Percentiles rank a stretch among this genome's conserved stretches.
Conservation (phyloP, 2,113 vertebrate species). For the Erythrolamprus reginae region DNA sequence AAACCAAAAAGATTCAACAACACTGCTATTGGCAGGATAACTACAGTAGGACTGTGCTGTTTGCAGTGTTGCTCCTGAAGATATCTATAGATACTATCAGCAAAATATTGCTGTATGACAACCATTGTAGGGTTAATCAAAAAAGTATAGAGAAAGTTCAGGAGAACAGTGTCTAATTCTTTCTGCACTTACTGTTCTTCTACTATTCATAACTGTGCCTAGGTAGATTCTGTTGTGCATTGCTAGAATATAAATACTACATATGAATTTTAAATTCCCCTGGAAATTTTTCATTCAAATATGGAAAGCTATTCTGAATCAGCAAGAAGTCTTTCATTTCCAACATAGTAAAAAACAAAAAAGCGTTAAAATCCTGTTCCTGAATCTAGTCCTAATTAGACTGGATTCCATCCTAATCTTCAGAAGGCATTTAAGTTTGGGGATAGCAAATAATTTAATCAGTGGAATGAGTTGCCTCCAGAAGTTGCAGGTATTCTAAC, state of each 20-base stretch:
- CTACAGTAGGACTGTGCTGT: not conserved
- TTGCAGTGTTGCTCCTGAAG: not conserved
- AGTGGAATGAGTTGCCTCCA: not conserved
- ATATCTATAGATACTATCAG: not conserved
- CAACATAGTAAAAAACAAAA: not conserved
- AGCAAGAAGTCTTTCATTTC: not conserved
- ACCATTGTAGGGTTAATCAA: not conserved
- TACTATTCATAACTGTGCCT: not conserved
- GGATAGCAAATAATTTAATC: not conserved
- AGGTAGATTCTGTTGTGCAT: not conserved
- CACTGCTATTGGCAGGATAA: not conserved
- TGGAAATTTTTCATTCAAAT: not conserved
- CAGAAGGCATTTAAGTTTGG: not conserved
- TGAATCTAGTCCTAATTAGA: not conserved
- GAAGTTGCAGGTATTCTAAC: not conserved
- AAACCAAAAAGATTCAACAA: not conserved
- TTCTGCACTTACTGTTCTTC: not conserved
- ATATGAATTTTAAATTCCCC: not conserved
- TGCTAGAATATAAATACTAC: not conserved
- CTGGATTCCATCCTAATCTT: not conserved
- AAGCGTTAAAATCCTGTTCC: not conserved
- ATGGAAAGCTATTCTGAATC: not conserved
- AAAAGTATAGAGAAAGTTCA: not conserved
- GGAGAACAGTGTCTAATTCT: not conserved
- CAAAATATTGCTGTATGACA: not conserved